Percentiles rank a stretch among this genome's conserved stretches.
phyloP scores from a whole-genome alignment of 2,888 invertebrate genomes.

The Lasioglossum leucozonium region DNA sequence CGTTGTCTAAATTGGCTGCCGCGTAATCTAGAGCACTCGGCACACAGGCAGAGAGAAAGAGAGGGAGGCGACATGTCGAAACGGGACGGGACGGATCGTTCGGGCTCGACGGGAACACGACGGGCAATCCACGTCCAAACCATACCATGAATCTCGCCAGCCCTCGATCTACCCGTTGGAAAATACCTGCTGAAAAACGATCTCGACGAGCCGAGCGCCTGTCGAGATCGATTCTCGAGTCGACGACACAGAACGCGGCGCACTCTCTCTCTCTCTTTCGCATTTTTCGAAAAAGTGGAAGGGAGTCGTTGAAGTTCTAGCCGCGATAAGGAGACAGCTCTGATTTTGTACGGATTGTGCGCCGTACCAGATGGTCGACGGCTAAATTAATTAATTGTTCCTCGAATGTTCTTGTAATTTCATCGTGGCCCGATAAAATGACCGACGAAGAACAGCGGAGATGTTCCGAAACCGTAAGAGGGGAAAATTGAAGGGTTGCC shows the following conservation, averaged over 20 bases:
- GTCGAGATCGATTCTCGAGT: neutral
- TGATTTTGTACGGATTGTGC: neutral
- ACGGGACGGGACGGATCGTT: neutral
- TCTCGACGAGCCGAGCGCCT: slow-evolving; percentile 5
- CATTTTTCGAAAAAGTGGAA: neutral
- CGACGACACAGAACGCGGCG: neutral
- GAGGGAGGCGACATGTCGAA: neutral
- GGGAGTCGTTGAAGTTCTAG: neutral
- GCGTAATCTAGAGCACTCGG: slow-evolving; percentile 12
- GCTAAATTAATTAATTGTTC: neutral
- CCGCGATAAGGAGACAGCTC: neutral
- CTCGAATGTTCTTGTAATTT: neutral
- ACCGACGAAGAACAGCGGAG: neutral
- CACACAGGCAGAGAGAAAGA: neutral
- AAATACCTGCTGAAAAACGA: slow-evolving; percentile 12
- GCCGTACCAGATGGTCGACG: neutral
- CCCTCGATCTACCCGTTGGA: slow-evolving; percentile 15
- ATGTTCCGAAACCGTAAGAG: neutral
- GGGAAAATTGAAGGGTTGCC: neutral
- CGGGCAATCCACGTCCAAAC: slow-evolving; percentile 30
- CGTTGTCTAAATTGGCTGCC: slow-evolving; percentile 37
- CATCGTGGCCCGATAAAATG: neutral
- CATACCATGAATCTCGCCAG: slow-evolving; percentile 11
- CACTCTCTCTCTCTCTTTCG: neutral
- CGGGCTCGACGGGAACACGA: neutral